phyloP scores from a whole-genome alignment of 2,797 vertebrate genomes.

The Pyrrhura leucotis region DNA sequence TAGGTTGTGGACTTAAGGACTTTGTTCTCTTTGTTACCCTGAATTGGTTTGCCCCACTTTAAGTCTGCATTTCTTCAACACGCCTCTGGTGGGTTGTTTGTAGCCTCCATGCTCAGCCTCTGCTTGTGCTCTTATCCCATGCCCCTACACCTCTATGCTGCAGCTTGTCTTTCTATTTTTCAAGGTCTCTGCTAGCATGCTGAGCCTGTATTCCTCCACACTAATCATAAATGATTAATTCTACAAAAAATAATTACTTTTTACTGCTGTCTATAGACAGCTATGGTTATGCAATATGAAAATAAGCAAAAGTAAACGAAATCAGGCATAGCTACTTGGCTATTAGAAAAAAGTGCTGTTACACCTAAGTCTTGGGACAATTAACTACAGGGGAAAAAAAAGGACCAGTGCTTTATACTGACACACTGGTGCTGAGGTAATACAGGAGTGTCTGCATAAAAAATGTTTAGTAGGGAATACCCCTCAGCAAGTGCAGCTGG shows the following conservation, averaged over 20 bases:
- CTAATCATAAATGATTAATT: background rate
- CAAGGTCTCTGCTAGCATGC: background rate
- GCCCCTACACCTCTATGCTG: background rate
- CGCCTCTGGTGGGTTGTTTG: background rate
- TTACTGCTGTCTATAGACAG: background rate
- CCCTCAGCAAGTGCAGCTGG: background rate
- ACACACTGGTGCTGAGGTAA: background rate
- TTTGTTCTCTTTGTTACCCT: background rate
- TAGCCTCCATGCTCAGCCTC: background rate
- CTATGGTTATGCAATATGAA: background rate
- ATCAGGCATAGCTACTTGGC: background rate
- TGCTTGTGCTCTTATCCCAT: fast-evolving
- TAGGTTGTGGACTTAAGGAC: background rate
- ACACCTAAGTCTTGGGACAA: background rate
- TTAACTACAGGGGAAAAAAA: background rate
- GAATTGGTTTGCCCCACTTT: background rate
- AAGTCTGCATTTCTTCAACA: background rate
- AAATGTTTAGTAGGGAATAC: background rate
- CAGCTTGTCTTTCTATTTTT: background rate
- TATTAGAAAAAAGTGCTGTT: background rate
- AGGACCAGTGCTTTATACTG: background rate
- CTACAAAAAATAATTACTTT: background rate
- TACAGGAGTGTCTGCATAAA: fast-evolving
- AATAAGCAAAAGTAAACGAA: background rate
- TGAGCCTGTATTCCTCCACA: background rate